Conservation (phyloP, 2,113 vertebrate species). For the Alouatta palliata region DNA sequence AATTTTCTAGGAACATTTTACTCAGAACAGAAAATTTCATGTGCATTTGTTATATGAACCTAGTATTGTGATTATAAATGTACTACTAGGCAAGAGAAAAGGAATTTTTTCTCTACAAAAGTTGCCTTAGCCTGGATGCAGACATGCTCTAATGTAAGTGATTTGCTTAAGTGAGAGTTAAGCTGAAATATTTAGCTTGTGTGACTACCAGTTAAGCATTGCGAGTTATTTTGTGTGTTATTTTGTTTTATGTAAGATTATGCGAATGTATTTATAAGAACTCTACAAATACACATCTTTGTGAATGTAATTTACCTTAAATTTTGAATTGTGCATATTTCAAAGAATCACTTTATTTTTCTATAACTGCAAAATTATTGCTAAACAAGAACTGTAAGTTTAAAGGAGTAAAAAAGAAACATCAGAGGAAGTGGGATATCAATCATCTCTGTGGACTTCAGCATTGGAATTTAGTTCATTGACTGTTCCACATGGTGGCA, state of each 20-base stretch:
- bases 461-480: neutral
- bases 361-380: neutral
- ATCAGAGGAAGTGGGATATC: neutral
- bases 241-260: neutral
- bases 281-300: neutral
- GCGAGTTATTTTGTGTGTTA: neutral
- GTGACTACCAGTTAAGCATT: neutral
- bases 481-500: constrained; percentile 84
- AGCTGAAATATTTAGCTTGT: neutral
- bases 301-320: neutral
- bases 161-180: neutral
- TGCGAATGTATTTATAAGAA: neutral
- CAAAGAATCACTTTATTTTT: neutral
- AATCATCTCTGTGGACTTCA: neutral
- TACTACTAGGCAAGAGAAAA: neutral
- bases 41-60: neutral
- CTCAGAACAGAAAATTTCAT: neutral
- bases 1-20: neutral
- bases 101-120: neutral
- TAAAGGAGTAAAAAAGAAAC: neutral
- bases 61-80: neutral
- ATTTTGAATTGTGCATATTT: neutral
- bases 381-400: neutral
- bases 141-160: neutral
- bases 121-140: neutral